These are phyloP conservation scores for Anguilla anguilla DNA, from an alignment of 2,797 vertebrate species.

Conservation along the genomic window DNA sequence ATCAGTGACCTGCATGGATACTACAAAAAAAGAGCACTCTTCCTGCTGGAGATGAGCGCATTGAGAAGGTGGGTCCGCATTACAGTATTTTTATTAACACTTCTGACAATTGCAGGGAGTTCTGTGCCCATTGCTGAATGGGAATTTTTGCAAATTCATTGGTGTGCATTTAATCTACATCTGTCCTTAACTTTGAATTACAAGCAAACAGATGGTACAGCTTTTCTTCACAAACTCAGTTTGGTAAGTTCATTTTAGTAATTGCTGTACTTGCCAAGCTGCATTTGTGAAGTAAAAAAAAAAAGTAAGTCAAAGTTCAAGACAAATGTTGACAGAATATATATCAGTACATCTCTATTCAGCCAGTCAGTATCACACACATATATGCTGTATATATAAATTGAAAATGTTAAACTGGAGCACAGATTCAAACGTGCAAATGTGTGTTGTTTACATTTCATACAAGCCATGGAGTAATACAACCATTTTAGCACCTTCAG, in stretches of 20 bases:
- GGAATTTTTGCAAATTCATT: not conserved
- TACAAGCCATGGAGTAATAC: not conserved
- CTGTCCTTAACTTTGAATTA: not conserved
- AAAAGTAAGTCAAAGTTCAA: not conserved
- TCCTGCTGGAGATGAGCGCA: conserved; percentile 56
- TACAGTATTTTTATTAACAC: not conserved
- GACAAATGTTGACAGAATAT: not conserved
- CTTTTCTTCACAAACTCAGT: not conserved
- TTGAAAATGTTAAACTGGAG: not conserved
- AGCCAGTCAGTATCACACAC: not conserved
- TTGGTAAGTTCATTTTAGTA: too few species aligned
- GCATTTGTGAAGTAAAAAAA: not conserved
- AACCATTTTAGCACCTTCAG: not conserved
- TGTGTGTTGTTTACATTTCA: not conserved
- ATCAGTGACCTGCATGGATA: conserved; percentile 28
- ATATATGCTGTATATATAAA: not conserved
- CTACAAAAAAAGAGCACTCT: conserved; percentile 31
- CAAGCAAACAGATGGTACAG: not conserved
- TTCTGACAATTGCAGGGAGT: not conserved
- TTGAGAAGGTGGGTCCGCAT: conserved; percentile 59
- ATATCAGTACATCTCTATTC: not conserved
- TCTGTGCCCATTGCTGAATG: not conserved
- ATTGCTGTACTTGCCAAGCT: too few species aligned
- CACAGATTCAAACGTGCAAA: not conserved
- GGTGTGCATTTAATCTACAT: not conserved